Evolutionary conservation across 2,888 invertebrate genomes (phyloP).

Genomic region (Hymenopus coronatus): DNA sequence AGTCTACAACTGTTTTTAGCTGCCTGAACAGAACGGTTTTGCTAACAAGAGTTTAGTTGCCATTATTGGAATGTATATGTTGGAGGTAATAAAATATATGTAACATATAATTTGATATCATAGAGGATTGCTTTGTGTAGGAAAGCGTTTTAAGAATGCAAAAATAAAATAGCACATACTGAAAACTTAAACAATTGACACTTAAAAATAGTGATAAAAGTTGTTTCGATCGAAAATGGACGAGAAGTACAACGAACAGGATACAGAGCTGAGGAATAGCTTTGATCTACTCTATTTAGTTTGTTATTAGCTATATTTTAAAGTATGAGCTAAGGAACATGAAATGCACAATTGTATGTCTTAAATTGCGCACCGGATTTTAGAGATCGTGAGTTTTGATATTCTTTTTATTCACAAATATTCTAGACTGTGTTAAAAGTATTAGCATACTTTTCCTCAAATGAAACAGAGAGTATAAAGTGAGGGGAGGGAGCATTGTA

Average conservation of each 20-base stretch:
- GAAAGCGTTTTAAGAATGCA: not conserved
- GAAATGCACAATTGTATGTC: not conserved
- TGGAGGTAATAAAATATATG: not conserved
- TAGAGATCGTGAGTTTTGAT: not conserved
- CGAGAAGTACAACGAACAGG: not conserved
- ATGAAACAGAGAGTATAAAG: too few relatives aligned
- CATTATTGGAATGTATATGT: not conserved
- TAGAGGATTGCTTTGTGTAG: not conserved
- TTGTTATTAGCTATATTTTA: constrained; percentile 2
- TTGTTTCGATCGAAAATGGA: not conserved
- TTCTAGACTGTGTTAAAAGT: too few relatives aligned
- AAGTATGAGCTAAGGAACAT: constrained; percentile 14
- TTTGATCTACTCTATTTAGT: not conserved
- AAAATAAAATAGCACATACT: not conserved
- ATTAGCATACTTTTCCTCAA: too few relatives aligned
- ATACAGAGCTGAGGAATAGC: not conserved
- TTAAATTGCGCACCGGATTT: not conserved
- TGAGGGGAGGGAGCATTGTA: too few relatives aligned
- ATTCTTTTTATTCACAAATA: not conserved
- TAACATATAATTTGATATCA: not conserved
- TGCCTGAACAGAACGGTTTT: not conserved
- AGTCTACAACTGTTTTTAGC: not conserved
- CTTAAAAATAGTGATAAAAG: not conserved
- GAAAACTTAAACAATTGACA: not conserved
- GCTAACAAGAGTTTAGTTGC: not conserved